Evolutionary conservation across 1,140 invertebrate genomes (phyloP), one percentile per base, ranked within the genome.

Genomic region (Ectropis grisescens): DNA sequence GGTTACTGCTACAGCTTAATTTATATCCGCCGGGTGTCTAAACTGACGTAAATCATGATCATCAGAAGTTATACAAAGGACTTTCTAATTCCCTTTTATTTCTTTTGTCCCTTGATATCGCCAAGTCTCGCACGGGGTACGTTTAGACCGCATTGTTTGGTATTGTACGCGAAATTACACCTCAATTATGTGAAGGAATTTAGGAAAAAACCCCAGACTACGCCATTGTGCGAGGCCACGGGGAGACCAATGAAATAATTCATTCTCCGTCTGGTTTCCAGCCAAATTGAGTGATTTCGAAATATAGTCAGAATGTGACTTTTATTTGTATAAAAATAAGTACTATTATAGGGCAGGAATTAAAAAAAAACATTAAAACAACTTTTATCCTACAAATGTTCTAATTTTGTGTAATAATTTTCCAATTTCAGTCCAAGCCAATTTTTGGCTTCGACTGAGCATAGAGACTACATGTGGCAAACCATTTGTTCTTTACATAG

Each of bases 91-190:
- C 40, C 47, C 23, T 33, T 47, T 41, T 39, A 41, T 40, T 19
- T 37, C 36, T 37, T 45, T 60, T 57, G 58, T 60, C 31, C 37
- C 13, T 33, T 32, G 10, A 26, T 26, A 4, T 26, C 10, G 10
- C 24, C n/a, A 44, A 33, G 45, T 51, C 36, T 34, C 50, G 45
- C 43, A 52, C 38, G 35, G 41, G n/a, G 43, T 46, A 24, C 33
- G 31, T 29, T 49, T 33, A 24, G 37, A 41, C 33, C 45, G 44
- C 33, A 45, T 53, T 35, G 47, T 43, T 45, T 37, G 40, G 32
- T 37, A 49, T 58, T 58, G 54, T 55, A 40, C 46, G 50, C 49
- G 25, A 55, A 55, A 61, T 58, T 50, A 61, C 48, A 58, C 58
- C 54, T 52, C 51, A 61, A 61, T 58, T 61, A 61, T 58, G 42